Evolutionary conservation across 2,113 vertebrate species (phyloP).

Genomic region (Spea multiplicata): DNA sequence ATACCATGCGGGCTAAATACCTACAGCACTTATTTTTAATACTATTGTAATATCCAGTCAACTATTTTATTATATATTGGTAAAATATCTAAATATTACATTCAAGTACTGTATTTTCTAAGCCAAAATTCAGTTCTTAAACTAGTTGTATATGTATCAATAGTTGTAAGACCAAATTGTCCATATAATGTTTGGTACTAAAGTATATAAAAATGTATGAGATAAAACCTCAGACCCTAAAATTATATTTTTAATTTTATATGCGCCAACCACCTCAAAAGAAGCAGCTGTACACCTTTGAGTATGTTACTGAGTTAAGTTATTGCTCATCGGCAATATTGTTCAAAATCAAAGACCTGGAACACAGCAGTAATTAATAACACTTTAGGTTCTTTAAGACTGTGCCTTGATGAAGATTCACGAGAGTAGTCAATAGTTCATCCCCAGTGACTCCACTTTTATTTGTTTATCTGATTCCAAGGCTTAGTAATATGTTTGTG

Average conservation of each 20-base stretch:
- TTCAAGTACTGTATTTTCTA: too few relatives aligned
- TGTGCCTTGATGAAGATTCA: slow-evolving; percentile 40
- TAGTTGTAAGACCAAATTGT: too few relatives aligned
- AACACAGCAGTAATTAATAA: slow-evolving; percentile 51
- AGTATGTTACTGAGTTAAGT: not conserved
- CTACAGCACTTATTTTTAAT: too few relatives aligned
- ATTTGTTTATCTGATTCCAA: slow-evolving; percentile 10
- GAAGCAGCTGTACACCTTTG: not conserved
- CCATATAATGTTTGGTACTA: too few relatives aligned
- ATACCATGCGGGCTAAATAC: too few relatives aligned
- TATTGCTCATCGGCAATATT: slow-evolving; percentile 42
- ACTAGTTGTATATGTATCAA: too few relatives aligned
- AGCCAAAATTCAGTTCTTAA: too few relatives aligned
- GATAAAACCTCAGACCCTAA: too few relatives aligned
- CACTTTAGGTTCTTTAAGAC: slow-evolving; percentile 43
- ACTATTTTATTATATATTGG: too few relatives aligned
- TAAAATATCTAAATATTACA: too few relatives aligned
- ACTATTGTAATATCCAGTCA: too few relatives aligned
- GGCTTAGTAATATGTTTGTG: not conserved
- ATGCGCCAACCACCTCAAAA: not conserved
- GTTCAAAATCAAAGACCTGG: slow-evolving; percentile 32
- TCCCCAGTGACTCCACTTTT: slow-evolving; percentile 49
- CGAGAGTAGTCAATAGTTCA: slow-evolving; percentile 50
- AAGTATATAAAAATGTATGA: too few relatives aligned
- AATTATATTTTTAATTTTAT: not conserved